phyloP scores from a whole-genome alignment of 2,888 invertebrate species.

The Cerastis rubricosa region DNA sequence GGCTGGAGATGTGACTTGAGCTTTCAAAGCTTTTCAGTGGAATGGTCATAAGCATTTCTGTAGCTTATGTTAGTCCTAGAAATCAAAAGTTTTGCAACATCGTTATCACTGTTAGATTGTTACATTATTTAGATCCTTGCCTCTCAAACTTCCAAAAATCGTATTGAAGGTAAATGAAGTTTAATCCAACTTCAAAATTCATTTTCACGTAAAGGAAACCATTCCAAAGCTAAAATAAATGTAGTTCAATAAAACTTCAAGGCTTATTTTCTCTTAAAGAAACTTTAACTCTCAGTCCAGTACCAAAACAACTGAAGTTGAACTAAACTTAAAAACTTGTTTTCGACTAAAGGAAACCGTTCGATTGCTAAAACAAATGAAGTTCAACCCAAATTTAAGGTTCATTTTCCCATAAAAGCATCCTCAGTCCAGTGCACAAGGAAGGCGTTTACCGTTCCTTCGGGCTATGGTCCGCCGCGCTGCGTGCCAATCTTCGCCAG shows the following conservation, averaged over 20 bases:
- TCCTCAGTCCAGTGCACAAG: constrained; percentile 31
- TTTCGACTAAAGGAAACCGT: not conserved
- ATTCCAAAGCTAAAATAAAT: not conserved
- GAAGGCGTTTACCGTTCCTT: constrained; percentile 37
- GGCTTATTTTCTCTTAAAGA: not conserved
- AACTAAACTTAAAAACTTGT: not conserved
- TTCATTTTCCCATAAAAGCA: constrained; percentile 23
- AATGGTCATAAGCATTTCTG: not conserved
- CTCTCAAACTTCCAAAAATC: not conserved
- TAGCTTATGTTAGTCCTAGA: not conserved
- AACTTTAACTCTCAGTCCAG: not conserved
- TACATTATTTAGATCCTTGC: not conserved
- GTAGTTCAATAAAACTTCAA: not conserved
- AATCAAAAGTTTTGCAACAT: not conserved
- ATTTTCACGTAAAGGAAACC: not conserved
- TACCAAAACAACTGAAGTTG: not conserved
- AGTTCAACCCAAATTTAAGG: not conserved
- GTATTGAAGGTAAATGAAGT: not conserved
- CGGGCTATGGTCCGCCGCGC: constrained; percentile 41
- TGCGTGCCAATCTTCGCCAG: constrained; percentile 49
- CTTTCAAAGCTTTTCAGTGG: not conserved
- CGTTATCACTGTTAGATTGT: not conserved
- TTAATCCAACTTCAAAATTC: not conserved
- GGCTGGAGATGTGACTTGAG: not conserved
- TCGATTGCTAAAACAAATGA: not conserved